Conservation (phyloP, 2,797 vertebrate genomes). For the Sebastes oblongus region DNA sequence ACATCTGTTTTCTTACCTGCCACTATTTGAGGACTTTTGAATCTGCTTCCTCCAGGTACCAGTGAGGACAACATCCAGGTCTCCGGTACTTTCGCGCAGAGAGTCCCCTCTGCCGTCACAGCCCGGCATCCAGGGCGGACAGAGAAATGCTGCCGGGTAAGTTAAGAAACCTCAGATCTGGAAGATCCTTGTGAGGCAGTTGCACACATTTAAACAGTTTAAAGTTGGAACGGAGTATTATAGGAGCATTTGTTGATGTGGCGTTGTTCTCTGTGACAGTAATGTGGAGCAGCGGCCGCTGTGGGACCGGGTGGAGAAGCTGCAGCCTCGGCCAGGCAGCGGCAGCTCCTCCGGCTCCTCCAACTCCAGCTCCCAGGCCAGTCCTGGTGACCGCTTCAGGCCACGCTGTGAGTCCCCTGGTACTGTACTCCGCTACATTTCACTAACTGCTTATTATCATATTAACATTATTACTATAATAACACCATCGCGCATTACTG, state of each 20-base stretch:
- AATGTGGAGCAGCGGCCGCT: slow-evolving; percentile 90
- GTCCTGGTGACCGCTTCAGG: slow-evolving; percentile 89
- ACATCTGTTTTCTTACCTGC: not conserved
- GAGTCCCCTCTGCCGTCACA: slow-evolving; percentile 94
- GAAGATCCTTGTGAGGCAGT: not conserved
- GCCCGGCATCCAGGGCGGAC: slow-evolving; percentile 87
- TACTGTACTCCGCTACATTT: slow-evolving; percentile 46
- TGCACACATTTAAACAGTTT: not conserved
- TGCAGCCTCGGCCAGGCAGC: slow-evolving; percentile 84
- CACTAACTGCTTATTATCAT: not conserved
- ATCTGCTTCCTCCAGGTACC: slow-evolving; percentile 85
- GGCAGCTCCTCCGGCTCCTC: slow-evolving; percentile 96
- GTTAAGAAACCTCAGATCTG: not conserved
- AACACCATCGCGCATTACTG: not conserved
- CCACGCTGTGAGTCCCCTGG: slow-evolving; percentile 84
- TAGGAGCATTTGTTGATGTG: not conserved
- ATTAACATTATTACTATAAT: not conserved
- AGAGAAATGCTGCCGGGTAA: slow-evolving; percentile 89
- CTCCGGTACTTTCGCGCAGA: slow-evolving; percentile 92
- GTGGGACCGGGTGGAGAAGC: slow-evolving; percentile 90
- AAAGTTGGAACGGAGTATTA: not conserved
- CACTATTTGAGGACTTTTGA: not conserved
- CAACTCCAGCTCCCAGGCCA: slow-evolving; percentile 93
- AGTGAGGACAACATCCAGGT: slow-evolving; percentile 94
- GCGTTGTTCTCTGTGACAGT: slow-evolving; percentile 60